Evolutionary conservation across 2,113 vertebrate species (phyloP).

Genomic region (Pavo muticus): DNA sequence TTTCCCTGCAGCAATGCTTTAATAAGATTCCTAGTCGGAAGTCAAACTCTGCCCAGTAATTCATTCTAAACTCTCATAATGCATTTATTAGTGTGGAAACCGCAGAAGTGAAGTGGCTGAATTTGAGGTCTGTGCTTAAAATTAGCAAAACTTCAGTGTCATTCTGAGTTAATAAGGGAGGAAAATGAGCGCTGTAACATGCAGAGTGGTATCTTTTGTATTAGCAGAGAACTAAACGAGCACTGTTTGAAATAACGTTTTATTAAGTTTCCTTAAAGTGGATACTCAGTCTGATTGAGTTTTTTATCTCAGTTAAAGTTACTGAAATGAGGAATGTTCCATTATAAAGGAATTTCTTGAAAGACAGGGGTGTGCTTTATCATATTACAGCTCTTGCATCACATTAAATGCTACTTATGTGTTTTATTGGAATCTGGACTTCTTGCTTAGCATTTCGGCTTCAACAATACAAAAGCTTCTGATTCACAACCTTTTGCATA

Average conservation of each 20-base stretch:
- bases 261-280: constrained; percentile 58
- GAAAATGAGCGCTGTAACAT: background rate
- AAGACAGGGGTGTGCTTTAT: constrained; percentile 56
- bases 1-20: constrained; percentile 79
- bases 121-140: background rate
- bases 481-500: constrained; percentile 67
- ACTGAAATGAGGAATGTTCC: constrained; percentile 72
- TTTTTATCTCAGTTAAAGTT: constrained; percentile 64
- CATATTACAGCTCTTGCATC: constrained; percentile 42
- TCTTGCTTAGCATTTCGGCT: constrained; percentile 53
- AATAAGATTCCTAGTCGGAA: constrained; percentile 76
- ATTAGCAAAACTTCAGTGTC: constrained; percentile 21
- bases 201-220: background rate
- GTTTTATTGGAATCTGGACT: constrained; percentile 53
- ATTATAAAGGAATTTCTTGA: constrained; percentile 72
- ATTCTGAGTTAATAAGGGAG: constrained; percentile 28
- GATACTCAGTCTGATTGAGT: constrained; percentile 64
- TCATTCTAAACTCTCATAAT: constrained; percentile 76
- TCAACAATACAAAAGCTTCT: constrained; percentile 45
- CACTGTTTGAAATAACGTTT: constrained; percentile 62
- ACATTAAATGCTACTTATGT: constrained; percentile 65
- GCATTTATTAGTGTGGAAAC: constrained; percentile 74
- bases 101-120: constrained; percentile 61
- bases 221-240: constrained; percentile 48
- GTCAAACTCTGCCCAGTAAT: constrained; percentile 70